Evolutionary conservation across 2,888 invertebrate genomes (phyloP).

Genomic region (Nudaria mundana): DNA sequence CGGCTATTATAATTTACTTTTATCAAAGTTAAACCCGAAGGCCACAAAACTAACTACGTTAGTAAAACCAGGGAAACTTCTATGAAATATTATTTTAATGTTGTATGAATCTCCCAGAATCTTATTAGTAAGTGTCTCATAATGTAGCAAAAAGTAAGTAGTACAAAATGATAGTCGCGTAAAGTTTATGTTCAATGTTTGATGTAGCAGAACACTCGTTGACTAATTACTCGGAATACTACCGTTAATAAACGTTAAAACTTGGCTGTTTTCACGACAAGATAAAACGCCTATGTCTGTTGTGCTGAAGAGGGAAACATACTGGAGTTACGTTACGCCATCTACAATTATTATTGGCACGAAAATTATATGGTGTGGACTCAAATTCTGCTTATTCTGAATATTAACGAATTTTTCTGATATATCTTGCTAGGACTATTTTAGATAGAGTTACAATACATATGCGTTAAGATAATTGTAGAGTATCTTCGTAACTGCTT

Average conservation of each 20-base stretch:
- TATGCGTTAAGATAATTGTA: no score
- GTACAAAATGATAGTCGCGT: slow-evolving; percentile 6
- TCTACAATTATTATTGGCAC: neutral
- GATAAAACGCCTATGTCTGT: slow-evolving; percentile 53
- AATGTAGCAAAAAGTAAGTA: slow-evolving; percentile 1
- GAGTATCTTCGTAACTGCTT: no score
- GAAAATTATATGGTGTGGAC: neutral
- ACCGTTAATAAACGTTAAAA: slow-evolving; percentile 57
- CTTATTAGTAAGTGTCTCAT: neutral
- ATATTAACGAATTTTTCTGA: no score
- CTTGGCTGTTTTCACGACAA: slow-evolving; percentile 50
- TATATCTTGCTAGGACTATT: no score
- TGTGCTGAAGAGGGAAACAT: slow-evolving; percentile 11
- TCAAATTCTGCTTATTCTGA: neutral
- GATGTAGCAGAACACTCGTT: slow-evolving; percentile 22
- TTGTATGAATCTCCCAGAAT: no score
- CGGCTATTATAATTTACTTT: no score
- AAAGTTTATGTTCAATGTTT: slow-evolving; percentile 18
- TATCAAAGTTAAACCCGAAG: no score
- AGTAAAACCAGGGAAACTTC: no score
- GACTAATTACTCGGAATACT: slow-evolving; percentile 34
- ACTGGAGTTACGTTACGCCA: slow-evolving; percentile 12
- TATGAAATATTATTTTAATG: no score
- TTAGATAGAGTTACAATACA: no score
- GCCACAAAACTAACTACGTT: no score